Evolutionary conservation across 2,888 invertebrate species (phyloP), one percentile per base, ranked within the genome.

Genomic region (Epinotia bilunana): DNA sequence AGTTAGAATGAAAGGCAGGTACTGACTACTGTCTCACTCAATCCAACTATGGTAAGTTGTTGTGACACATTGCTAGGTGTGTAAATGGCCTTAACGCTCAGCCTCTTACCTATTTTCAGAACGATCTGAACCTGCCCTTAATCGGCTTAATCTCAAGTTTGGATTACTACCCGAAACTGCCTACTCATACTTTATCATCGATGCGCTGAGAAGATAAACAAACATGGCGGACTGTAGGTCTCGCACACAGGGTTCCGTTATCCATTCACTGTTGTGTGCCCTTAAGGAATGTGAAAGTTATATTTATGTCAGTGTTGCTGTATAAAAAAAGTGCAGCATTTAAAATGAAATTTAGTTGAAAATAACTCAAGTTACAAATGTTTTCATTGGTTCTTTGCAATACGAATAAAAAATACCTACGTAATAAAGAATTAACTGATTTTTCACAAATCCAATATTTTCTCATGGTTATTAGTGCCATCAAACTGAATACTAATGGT

Each of bases 201-300:
- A 49, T 49, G 20, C 20, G 23, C 23, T 49, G 13, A 23, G 16
- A 62, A 61, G 61, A 49, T 28, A 49, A 49, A 18, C 18, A 49
- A 49, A 53, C 53, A 53, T 53, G 64, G 49, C 49, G 3, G 23
- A 18, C 49, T 46, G 64, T 49, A n/a, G 13, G 53, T 53, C 53
- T 53, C 7, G n/a, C n/a, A 39, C 39, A 6, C n/a, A 64, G n/a
- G 16, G 6, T 23, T 7, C 64, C 64, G 49, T 64, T 64, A 64
- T 28, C 11, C 11, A 64, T 64, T 49, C 64, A 64, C 12, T 63
- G 53, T n/a, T 62, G n/a, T 62, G 62, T 16, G 28, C 28, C 67
- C 57, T 57, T 55, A 39, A 20, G 67, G 68, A 68, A 68, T 68
- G 68, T 68, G 68, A 68, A 58, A 68, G 68, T 58, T 33, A 2